Conservation (phyloP, 2,797 vertebrate species). For the Rhincodon typus region DNA sequence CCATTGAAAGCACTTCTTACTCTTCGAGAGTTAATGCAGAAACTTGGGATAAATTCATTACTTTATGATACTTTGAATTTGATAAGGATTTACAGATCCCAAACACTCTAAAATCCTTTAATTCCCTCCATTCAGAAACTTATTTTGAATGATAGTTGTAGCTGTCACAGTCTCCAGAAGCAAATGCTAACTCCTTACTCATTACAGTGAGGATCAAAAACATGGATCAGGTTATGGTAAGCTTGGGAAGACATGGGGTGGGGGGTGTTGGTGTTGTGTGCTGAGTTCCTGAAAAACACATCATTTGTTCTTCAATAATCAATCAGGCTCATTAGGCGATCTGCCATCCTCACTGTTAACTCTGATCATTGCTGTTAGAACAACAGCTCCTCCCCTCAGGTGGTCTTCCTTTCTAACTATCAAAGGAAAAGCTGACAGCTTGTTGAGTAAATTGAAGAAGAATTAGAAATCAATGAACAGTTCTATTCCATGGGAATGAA, state of each 20-base stretch:
- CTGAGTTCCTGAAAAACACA: conserved; percentile 2
- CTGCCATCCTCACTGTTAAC: background rate
- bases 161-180: background rate
- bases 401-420: conserved; percentile 1
- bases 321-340: background rate
- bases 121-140: background rate
- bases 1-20: background rate
- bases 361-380: background rate
- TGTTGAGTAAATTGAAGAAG: background rate
- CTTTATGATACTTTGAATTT: background rate
- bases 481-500: background rate
- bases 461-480: background rate
- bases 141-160: background rate
- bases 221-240: background rate
- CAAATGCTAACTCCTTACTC: conserved; percentile 8
- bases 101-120: background rate
- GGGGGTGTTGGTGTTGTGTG: background rate
- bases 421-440: background rate
- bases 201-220: background rate
- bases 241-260: background rate
- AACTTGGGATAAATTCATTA: background rate
- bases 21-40: background rate
- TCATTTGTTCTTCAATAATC: conserved; percentile 4
- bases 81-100: too few species aligned
- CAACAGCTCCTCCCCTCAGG: conserved; percentile 3